A percentile compares a stretch with the other conserved stretches of the same genome.
These are phyloP conservation scores for Thalpophila matura DNA, from an alignment of 2,888 invertebrate genomes.

Conservation along the genomic window DNA sequence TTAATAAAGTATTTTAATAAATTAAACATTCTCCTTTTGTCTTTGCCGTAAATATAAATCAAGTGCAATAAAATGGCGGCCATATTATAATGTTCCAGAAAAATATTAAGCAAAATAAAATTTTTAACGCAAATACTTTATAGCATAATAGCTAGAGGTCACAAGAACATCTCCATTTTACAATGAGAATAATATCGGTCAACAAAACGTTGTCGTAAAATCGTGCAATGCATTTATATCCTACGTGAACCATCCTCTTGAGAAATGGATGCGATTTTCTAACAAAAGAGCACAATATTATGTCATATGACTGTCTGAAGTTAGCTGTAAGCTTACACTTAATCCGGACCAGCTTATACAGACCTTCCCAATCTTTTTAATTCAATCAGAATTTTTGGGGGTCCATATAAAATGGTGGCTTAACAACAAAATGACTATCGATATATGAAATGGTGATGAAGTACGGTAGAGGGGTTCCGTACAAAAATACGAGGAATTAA, in stretches of 20 bases:
- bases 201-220: conserved; percentile 39
- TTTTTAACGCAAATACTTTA: too few species aligned
- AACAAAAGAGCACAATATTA: conserved; percentile 71
- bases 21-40: too few species aligned
- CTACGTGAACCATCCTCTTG: conserved; percentile 45
- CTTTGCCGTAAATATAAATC: too few species aligned
- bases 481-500: conserved; percentile 36
- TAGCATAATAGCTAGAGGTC: too few species aligned
- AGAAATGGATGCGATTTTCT: conserved; percentile 70
- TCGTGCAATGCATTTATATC: conserved; percentile 43
- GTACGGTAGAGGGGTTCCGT: conserved; percentile 47
- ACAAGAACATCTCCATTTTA: conserved; percentile 4
- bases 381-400: conserved; percentile 18
- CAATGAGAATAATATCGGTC: conserved; percentile 35
- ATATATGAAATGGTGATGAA: conserved; percentile 69
- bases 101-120: too few species aligned
- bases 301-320: conserved; percentile 66
- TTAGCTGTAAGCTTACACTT: conserved; percentile 61
- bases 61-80: too few species aligned
- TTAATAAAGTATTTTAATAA: too few species aligned
- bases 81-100: too few species aligned
- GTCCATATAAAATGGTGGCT: conserved; percentile 35
- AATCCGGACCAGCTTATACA: conserved; percentile 56
- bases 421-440: conserved; percentile 61
- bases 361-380: conserved; percentile 49